phyloP scores from a whole-genome alignment of 2,113 vertebrate genomes.

The Lepidiolamprologus cunningtoni region DNA sequence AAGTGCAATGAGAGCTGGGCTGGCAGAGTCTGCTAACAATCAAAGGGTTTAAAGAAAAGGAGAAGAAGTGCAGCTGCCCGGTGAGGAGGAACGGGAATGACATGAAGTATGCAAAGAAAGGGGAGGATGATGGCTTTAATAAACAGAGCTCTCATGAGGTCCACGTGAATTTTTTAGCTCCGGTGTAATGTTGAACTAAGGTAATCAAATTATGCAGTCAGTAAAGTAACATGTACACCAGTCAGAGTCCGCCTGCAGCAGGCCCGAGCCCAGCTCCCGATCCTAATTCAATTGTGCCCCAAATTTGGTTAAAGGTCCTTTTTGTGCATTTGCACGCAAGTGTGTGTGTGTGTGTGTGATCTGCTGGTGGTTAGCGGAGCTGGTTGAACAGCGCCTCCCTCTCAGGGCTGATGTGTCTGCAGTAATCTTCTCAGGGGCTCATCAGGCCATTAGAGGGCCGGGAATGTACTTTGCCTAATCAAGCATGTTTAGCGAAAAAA shows the following conservation, averaged over 20 bases:
- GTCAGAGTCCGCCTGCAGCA: neutral
- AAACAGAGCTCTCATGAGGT: neutral
- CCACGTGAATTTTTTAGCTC: constrained; percentile 28
- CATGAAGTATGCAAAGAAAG: constrained; percentile 4
- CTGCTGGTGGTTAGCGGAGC: constrained; percentile 22
- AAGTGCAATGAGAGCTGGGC: neutral
- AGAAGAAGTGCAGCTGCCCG: constrained; percentile 15
- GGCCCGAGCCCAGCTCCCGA: constrained; percentile 1
- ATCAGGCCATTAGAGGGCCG: constrained; percentile 54
- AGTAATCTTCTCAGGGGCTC: constrained; percentile 56
- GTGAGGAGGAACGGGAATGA: constrained; percentile 18
- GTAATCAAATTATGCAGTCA: constrained; percentile 14
- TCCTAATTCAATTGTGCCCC: constrained; percentile 52
- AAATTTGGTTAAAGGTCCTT: constrained; percentile 26
- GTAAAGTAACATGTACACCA: constrained; percentile 7
- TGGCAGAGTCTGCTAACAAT: neutral
- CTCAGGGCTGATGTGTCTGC: constrained; percentile 46
- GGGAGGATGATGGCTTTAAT: constrained; percentile 1
- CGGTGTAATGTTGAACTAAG: constrained; percentile 14
- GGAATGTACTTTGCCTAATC: constrained; percentile 68
- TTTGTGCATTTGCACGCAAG: neutral
- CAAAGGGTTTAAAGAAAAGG: neutral
- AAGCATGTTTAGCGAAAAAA: constrained; percentile 67
- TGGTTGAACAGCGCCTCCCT: constrained; percentile 11
- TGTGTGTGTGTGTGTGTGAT: neutral